A percentile compares a stretch with the other conserved stretches of the same genome.
Conservation (phyloP, 2,113 vertebrate species). For the Capreolus pygargus region DNA sequence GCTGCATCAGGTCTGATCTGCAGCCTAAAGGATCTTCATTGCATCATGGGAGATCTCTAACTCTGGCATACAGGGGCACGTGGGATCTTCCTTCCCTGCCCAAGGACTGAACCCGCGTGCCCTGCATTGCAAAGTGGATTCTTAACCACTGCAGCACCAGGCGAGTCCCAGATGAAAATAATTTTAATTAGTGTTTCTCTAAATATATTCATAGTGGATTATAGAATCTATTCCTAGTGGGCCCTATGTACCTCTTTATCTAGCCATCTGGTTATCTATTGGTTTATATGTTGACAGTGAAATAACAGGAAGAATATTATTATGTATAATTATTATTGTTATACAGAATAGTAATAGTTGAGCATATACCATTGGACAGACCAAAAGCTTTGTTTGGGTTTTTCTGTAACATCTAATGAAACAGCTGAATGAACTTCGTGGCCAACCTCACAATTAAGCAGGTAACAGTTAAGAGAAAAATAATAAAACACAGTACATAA, state of each 20-base stretch:
- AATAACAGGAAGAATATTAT: not conserved
- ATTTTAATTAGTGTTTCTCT: not conserved
- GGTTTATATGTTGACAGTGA: not conserved
- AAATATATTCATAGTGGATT: not conserved
- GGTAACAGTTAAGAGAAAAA: not conserved
- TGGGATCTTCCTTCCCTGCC: not conserved
- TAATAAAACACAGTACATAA: not conserved
- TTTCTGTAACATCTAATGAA: not conserved
- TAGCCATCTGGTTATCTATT: not conserved
- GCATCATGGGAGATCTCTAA: not conserved
- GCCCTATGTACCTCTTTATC: not conserved
- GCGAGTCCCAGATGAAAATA: not conserved
- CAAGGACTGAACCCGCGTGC: accelerated
- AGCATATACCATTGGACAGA: not conserved
- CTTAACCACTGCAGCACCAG: not conserved
- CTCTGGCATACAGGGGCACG: not conserved
- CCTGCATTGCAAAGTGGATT: not conserved
- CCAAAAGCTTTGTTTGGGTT: not conserved
- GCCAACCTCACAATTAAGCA: too few species aligned
- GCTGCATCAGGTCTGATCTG: not conserved
- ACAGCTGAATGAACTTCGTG: not conserved
- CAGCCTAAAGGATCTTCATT: accelerated
- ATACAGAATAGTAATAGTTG: not conserved
- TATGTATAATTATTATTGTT: not conserved
- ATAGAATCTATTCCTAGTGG: too few species aligned